Evolutionary conservation across 2,113 vertebrate genomes (phyloP).

Genomic region (Cynoglossus semilaevis): DNA sequence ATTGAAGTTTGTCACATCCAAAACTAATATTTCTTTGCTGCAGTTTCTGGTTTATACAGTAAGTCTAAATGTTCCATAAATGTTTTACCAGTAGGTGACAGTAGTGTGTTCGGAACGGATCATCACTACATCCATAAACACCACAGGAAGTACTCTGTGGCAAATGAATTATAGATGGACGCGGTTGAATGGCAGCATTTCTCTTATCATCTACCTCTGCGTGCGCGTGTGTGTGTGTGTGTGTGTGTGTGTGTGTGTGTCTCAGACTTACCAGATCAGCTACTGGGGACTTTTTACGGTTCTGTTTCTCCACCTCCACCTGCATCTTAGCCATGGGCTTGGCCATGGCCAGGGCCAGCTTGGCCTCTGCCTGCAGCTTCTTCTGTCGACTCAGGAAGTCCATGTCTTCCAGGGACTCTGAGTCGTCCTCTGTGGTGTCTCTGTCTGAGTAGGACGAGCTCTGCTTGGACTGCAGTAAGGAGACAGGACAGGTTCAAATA

Average conservation of each 20-base stretch:
- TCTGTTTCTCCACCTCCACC: constrained; percentile 98
- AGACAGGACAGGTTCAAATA: too few relatives aligned
- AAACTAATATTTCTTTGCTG: too few relatives aligned
- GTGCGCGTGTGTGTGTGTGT: constrained; percentile 6
- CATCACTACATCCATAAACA: constrained; percentile 51
- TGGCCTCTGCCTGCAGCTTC: constrained; percentile 96
- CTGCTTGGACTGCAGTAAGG: constrained; percentile 87
- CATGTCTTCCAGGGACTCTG: constrained; percentile 95
- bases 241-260: neutral
- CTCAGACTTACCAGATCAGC: constrained; percentile 88
- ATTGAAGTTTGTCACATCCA: neutral
- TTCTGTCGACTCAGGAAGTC: constrained; percentile 96
- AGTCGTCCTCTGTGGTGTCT: constrained; percentile 96
- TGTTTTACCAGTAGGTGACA: constrained; percentile 35
- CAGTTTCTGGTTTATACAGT: neutral
- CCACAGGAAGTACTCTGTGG: constrained; percentile 49
- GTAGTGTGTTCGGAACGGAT: constrained; percentile 63
- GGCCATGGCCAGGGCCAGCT: constrained; percentile 97
- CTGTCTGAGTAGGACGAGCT: constrained; percentile 98
- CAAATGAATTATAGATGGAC: constrained; percentile 69
- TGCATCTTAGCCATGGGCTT: constrained; percentile 99
- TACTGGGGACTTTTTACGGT: constrained; percentile 97
- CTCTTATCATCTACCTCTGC: too few relatives aligned
- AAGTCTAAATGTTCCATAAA: constrained; percentile 38
- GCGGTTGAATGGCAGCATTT: constrained; percentile 31